These are phyloP conservation scores for Dicyrtomina minuta DNA, from an alignment of 2,888 invertebrate species.

Conservation along the genomic window DNA sequence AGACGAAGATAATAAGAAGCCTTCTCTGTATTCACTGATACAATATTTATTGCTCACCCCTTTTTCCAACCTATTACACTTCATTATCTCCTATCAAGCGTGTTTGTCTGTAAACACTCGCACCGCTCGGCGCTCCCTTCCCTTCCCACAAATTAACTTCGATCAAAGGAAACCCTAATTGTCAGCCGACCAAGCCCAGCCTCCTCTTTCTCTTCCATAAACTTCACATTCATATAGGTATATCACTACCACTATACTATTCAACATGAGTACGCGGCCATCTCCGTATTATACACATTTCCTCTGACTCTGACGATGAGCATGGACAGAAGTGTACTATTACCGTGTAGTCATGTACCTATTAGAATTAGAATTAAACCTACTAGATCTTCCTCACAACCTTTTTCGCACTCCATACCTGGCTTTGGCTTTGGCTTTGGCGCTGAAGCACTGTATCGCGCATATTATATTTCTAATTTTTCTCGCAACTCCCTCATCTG, in stretches of 20 bases:
- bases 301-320: neutral
- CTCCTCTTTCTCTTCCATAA: constrained; percentile 18
- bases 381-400: neutral
- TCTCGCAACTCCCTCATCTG: neutral
- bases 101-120: constrained; percentile 28
- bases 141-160: constrained; percentile 30
- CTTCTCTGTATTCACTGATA: constrained; percentile 16
- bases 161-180: constrained; percentile 21
- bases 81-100: constrained; percentile 28
- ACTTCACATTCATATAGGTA: neutral
- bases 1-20: constrained; percentile 19
- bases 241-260: neutral
- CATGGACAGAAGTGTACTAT: too few species aligned
- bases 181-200: constrained; percentile 23
- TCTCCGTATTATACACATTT: too few species aligned
- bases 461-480: neutral
- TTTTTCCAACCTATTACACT: constrained; percentile 22
- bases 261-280: neutral
- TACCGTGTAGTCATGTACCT: too few species aligned
- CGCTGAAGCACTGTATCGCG: neutral
- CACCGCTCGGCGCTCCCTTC: constrained; percentile 22
- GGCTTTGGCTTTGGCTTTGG: neutral
- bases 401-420: neutral
- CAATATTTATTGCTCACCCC: constrained; percentile 30
- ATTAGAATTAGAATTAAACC: too few species aligned